Evolutionary conservation across 2,888 invertebrate species (phyloP), one percentile per base, ranked within the genome.

Genomic region (Melipona beecheii): DNA sequence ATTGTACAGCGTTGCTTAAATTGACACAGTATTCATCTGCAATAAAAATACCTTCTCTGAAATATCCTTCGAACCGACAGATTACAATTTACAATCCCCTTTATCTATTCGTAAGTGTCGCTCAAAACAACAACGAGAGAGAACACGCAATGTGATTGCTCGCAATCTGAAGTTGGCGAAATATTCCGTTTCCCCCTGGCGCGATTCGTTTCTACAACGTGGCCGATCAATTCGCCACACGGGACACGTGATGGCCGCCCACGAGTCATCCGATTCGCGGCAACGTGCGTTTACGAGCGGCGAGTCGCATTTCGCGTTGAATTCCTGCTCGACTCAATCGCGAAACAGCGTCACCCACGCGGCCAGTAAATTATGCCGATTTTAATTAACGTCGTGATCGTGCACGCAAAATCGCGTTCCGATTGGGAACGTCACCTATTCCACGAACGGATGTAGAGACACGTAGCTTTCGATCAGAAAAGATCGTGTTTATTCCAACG

Each of bases 221-320:
- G 54, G 71, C 52, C 77, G 69, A 74, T 84, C 80, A 84, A 78
- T 75, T 62, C 74, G 60, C 9, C 9, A 69, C 68, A 21, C 54
- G 50, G 72, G 52, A 81, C 74, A 69, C 78, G 76, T 81, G 87
- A 83, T 76, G 54, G 54, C 73, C 86, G 84, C 86, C 87, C 74
- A 87, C 74, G 78, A 76, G 69, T 64, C 65, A 58, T 36, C 58
- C 74, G 54, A 54, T 86, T 75, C 74, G 70, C 70, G 70, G 31
- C 65, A 70, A 54, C 66, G 74, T 75, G 31, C 75, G 60, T 65
- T 52, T 62, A 70, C 76, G 50, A 49, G 15, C 66, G 49, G 58
- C 65, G 21, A 65, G 65, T 68, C 36, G 36, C 36, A 6, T 43
- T 64, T 68, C 65, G 56, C 71, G 58, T 21, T 27, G 19, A 15